Conservation (phyloP, 2,113 vertebrate genomes). For the Pluvialis apricaria region DNA sequence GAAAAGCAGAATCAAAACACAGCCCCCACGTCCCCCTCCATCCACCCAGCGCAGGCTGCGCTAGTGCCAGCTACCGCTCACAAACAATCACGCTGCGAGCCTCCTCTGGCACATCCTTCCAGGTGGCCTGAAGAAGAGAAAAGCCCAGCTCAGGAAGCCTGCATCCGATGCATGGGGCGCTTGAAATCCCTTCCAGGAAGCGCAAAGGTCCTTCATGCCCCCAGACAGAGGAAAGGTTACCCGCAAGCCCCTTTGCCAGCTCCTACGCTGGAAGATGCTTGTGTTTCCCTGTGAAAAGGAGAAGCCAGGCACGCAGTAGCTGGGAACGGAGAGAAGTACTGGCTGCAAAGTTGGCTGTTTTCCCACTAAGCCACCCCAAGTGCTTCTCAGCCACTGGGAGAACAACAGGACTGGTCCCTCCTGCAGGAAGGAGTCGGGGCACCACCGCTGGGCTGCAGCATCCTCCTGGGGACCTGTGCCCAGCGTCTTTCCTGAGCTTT, state of each 20-base stretch:
- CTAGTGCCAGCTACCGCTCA: background rate
- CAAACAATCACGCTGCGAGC: background rate
- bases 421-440: background rate
- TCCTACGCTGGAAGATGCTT: background rate
- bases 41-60: background rate
- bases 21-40: background rate
- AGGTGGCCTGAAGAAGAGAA: constrained; percentile 34
- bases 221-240: background rate
- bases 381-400: background rate
- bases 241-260: background rate
- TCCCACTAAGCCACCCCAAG: background rate
- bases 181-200: constrained; percentile 3
- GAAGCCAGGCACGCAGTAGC: background rate
- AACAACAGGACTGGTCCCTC: background rate
- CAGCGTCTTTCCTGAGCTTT: background rate
- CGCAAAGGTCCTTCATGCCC: background rate
- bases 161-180: background rate
- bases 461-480: background rate
- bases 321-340: background rate
- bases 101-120: constrained; percentile 22
- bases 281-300: background rate
- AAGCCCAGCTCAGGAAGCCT: constrained; percentile 1
- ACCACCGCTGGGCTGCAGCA: background rate
- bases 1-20: constrained; percentile 50
- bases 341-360: background rate